Evolutionary conservation across 2,113 vertebrate species (phyloP).

Genomic region (Pseudorectes ferrugineus): DNA sequence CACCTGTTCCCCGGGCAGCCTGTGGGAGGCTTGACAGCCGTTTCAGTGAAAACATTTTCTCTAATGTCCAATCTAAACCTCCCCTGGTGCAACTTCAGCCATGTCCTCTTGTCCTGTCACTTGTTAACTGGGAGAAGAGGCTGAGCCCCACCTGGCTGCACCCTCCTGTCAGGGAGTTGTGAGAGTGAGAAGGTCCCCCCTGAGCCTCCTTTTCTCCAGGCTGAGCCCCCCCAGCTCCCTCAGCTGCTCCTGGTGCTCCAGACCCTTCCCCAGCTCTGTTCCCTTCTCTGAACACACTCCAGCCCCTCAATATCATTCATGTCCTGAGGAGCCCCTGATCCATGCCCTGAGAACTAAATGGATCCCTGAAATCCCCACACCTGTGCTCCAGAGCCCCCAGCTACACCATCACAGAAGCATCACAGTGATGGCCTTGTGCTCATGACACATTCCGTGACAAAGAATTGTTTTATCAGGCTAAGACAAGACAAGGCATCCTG

Average conservation of each 20-base stretch:
- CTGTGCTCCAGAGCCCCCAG: neutral
- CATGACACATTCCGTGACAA: rapidly evolving
- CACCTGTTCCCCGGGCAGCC: too few species aligned
- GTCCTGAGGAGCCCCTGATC: neutral
- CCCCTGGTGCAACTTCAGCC: neutral
- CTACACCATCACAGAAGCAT: neutral
- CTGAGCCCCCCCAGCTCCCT: neutral
- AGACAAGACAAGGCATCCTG: neutral
- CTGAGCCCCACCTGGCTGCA: rapidly evolving
- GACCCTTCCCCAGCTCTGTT: neutral
- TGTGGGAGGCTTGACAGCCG: neutral
- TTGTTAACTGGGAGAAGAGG: neutral
- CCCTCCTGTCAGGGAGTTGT: neutral
- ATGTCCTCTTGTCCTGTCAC: neutral
- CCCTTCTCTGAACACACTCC: neutral
- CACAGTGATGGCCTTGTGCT: rapidly evolving
- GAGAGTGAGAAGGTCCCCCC: neutral
- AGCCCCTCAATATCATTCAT: neutral
- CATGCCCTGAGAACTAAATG: rapidly evolving
- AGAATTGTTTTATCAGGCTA: too few species aligned
- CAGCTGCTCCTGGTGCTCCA: neutral
- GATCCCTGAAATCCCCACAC: rapidly evolving
- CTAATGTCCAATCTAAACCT: neutral
- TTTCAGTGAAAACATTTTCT: neutral
- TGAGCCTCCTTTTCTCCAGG: neutral